phyloP scores from a whole-genome alignment of 2,797 vertebrate species.

The Dallia pectoralis region DNA sequence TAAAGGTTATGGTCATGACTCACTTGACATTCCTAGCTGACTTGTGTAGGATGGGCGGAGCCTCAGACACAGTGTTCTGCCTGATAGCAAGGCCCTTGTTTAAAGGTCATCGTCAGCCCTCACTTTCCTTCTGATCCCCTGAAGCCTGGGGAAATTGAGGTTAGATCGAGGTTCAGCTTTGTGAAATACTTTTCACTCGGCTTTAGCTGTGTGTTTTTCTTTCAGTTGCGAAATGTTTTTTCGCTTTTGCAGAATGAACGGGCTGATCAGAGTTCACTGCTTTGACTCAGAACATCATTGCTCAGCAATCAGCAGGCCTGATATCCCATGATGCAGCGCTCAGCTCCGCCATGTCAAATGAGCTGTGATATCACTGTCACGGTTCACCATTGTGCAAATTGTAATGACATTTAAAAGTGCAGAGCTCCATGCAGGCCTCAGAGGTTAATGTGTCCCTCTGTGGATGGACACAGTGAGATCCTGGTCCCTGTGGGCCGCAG shows the following conservation, averaged over 20 bases:
- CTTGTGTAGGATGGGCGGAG: background rate
- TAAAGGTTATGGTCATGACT: slow-evolving; percentile 39
- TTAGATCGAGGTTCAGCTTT: slow-evolving; percentile 1
- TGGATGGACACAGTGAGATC: slow-evolving; percentile 34
- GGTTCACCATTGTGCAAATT: slow-evolving; percentile 53
- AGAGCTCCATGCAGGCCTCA: slow-evolving; percentile 38
- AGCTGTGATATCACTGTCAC: slow-evolving; percentile 49
- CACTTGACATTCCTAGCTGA: slow-evolving; percentile 21
- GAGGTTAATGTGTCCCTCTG: slow-evolving; percentile 38
- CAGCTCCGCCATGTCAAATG: slow-evolving; percentile 23
- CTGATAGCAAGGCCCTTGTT: background rate
- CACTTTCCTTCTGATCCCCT: background rate
- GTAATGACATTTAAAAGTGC: slow-evolving; percentile 59
- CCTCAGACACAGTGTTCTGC: background rate
- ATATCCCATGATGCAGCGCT: background rate
- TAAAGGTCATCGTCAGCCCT: background rate
- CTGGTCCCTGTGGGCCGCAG: slow-evolving; percentile 21
- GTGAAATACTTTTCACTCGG: background rate
- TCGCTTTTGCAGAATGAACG: slow-evolving; percentile 8
- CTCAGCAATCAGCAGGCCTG: slow-evolving; percentile 22
- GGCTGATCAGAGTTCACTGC: slow-evolving; percentile 22
- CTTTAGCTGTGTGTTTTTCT: background rate
- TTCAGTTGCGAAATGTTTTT: background rate
- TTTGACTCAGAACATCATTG: slow-evolving; percentile 30
- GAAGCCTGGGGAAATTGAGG: background rate